Conservation (phyloP, 2,888 invertebrate species). For the Entomobrya multifasciata region DNA sequence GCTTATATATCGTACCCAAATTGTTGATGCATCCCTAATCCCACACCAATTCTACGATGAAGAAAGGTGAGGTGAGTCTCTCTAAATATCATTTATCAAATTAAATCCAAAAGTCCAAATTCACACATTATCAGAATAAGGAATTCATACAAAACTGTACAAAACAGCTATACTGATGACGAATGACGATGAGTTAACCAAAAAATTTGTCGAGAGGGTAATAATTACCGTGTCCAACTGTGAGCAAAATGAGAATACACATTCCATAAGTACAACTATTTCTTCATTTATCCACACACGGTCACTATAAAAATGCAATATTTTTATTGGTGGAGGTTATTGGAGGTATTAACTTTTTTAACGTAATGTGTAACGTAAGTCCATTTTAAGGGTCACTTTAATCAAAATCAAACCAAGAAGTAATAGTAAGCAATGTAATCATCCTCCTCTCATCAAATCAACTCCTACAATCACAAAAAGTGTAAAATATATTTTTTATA, state of each 20-base stretch:
- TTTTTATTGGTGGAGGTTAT: slow-evolving; percentile 34
- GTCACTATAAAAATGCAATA: background rate
- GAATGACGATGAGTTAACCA: slow-evolving; percentile 9
- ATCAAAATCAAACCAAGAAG: slow-evolving; percentile 18
- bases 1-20: background rate
- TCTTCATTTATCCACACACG: no score
- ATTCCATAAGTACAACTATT: background rate
- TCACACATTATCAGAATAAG: slow-evolving; percentile 4
- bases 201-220: slow-evolving; percentile 11
- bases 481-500: no score
- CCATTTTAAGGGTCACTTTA: slow-evolving; percentile 51
- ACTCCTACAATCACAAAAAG: background rate
- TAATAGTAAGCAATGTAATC: no score
- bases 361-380: slow-evolving; percentile 14
- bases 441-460: no score
- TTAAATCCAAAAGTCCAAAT: slow-evolving; percentile 8
- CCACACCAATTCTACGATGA: slow-evolving; percentile 27
- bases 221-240: slow-evolving; percentile 16
- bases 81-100: slow-evolving; percentile 12
- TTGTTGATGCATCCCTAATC: slow-evolving; percentile 12
- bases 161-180: background rate
- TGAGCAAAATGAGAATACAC: background rate
- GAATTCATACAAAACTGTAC: background rate
- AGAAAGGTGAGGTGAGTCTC: background rate
- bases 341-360: slow-evolving; percentile 49